Evolutionary conservation across 2,797 vertebrate genomes (phyloP).

Genomic region (Oreochromis grahami): DNA sequence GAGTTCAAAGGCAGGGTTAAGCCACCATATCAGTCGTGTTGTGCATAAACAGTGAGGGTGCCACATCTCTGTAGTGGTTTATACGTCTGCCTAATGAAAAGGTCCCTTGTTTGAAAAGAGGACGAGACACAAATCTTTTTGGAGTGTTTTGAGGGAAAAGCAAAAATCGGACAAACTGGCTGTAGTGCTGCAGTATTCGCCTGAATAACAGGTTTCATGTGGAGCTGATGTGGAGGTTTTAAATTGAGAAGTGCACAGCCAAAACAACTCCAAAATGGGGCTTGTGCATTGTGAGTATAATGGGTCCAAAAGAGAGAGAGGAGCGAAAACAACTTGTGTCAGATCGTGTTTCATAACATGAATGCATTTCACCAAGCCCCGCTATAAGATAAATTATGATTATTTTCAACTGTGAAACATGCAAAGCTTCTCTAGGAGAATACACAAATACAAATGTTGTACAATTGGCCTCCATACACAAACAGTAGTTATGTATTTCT

Average conservation of each 20-base stretch:
- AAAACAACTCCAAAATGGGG: fast-evolving
- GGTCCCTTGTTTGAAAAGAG: not conserved
- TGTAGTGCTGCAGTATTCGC: not conserved
- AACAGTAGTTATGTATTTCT: not conserved
- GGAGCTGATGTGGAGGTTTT: not conserved
- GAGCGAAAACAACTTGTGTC: not conserved
- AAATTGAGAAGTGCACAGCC: not conserved
- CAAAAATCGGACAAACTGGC: not conserved
- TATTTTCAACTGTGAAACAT: not conserved
- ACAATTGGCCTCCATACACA: not conserved
- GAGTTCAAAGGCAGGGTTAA: not conserved
- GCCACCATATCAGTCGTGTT: not conserved
- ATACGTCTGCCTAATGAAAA: not conserved
- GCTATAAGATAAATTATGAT: not conserved
- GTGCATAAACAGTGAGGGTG: fast-evolving
- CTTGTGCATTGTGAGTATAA: not conserved
- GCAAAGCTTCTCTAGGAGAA: not conserved
- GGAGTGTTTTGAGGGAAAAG: not conserved
- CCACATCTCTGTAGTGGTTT: not conserved
- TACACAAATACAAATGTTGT: not conserved
- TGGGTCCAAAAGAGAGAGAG: not conserved
- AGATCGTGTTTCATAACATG: not conserved
- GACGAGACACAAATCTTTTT: not conserved
- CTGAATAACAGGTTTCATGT: not conserved
- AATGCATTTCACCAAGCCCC: not conserved